Base-by-base conservation (phyloP, 2,888 invertebrate species). In the Formica aserva region DNA sequence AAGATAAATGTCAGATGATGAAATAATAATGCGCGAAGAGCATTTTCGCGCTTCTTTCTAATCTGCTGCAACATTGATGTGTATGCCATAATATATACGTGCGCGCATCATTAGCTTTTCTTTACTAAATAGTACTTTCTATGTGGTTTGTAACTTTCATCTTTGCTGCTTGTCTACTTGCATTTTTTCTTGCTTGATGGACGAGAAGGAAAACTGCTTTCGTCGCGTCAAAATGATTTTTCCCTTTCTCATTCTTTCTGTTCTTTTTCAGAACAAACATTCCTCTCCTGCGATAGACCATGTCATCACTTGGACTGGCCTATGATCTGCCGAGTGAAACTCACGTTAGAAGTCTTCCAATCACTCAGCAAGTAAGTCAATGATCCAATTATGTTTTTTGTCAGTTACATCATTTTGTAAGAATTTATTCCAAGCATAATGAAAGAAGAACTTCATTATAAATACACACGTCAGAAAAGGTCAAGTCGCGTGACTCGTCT, bases 221-320 rank as follows among this genome's bases (percentile, higher is more conserved):
- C 72, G 32, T 81, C 74, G n/a, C 26, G 13, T 75, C 13, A 9
- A 81, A 18, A n/a, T n/a, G 8, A n/a, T 75, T 45, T 65, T 62
- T 63, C 41, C 3, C 35, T 60, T 32, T 1, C n/a, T 75, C n/a
- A 48, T 38, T 63, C 60, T 81, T 62, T 81, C 29, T 55, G 35
- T 71, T 72, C 9, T n/a, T 67, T 96, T 96, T 72, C 96, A 97
- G 97, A 97, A 95, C 96, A 96, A 93, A 96, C 96, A 91, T 97
- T 97, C 92, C 96, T 97, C 91, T 97, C 96, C 92, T 98, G 98
- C 94, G 97, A 97, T 92, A 95, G 98, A 91, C 96, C 97, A 90
- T 98, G 98, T 94, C 97, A 97, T 91, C 97, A 97, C 87, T 95
- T 97, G 85, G 97, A 97, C 92, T 97, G 97, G 96, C 97, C 97